Evolutionary conservation across 2,888 invertebrate species (phyloP).

Genomic region (Panopea generosa): DNA sequence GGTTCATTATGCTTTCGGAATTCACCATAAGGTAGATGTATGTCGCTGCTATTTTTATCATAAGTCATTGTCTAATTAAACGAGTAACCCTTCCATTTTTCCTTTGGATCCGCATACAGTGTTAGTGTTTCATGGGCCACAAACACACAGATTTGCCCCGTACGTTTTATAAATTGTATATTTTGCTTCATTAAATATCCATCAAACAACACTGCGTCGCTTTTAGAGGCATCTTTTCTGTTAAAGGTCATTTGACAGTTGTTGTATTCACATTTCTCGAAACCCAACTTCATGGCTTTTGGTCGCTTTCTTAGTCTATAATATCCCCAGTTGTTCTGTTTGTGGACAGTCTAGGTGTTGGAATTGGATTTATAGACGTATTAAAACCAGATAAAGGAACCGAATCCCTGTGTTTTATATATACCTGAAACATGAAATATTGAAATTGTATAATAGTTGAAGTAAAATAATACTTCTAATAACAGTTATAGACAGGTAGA

Average conservation of each 20-base stretch:
- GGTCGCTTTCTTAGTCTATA: conserved; percentile 17
- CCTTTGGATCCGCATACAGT: conserved; percentile 29
- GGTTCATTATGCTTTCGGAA: conserved; percentile 28
- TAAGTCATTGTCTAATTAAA: conserved; percentile 63
- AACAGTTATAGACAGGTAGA: too few species aligned
- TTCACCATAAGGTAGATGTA: conserved; percentile 53
- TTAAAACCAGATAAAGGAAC: too few species aligned
- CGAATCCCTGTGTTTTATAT: too few species aligned
- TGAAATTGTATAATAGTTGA: too few species aligned
- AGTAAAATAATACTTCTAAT: too few species aligned
- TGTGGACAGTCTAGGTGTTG: too few species aligned
- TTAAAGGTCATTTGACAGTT: conserved; percentile 48
- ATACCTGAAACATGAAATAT: too few species aligned
- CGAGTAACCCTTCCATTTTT: conserved; percentile 25
- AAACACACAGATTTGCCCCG: conserved; percentile 54
- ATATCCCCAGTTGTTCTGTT: too few species aligned
- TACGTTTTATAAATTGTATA: conserved; percentile 20
- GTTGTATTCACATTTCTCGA: conserved; percentile 39
- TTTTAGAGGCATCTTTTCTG: conserved; percentile 4
- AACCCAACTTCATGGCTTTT: conserved; percentile 19
- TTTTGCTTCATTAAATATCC: conserved; percentile 36
- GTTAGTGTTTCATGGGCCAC: conserved; percentile 53
- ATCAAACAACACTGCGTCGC: conserved; percentile 56
- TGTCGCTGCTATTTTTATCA: conserved; percentile 46
- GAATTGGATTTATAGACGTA: too few species aligned